phyloP scores from a whole-genome alignment of 2,888 invertebrate genomes.

The Zele albiditarsus region DNA sequence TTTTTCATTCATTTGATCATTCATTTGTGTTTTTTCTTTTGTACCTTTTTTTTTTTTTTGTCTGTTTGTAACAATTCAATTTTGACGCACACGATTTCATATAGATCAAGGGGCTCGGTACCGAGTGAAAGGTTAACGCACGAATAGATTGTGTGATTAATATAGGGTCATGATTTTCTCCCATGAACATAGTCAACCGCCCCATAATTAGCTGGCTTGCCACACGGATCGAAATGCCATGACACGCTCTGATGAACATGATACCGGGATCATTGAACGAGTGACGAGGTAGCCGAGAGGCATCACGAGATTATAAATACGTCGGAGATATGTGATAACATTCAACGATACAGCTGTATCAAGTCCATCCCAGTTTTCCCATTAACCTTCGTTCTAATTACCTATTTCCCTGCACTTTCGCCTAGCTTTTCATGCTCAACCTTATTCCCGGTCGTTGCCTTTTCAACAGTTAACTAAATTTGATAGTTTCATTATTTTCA shows the following conservation, averaged over 20 bases:
- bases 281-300: background rate
- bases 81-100: background rate
- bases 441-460: background rate
- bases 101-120: background rate
- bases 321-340: conserved; percentile 1
- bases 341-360: background rate
- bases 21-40: no score
- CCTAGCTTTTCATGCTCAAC: background rate
- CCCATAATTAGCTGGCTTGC: conserved; percentile 5
- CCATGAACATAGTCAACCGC: background rate
- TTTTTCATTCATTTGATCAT: no score
- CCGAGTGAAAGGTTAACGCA: background rate
- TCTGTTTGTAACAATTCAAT: background rate
- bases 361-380: background rate
- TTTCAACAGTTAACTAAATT: background rate
- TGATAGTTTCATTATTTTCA: background rate
- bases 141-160: conserved; percentile 5
- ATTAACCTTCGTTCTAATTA: background rate
- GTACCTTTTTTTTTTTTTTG: background rate
- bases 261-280: conserved; percentile 15
- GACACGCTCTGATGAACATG: conserved; percentile 18
- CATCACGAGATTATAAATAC: background rate
- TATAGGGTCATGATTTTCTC: background rate
- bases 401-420: background rate
- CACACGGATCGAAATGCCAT: conserved; percentile 25